These are phyloP conservation scores for Phocides pigmalion DNA, from an alignment of 1,140 invertebrate species.

Conservation along the genomic window DNA sequence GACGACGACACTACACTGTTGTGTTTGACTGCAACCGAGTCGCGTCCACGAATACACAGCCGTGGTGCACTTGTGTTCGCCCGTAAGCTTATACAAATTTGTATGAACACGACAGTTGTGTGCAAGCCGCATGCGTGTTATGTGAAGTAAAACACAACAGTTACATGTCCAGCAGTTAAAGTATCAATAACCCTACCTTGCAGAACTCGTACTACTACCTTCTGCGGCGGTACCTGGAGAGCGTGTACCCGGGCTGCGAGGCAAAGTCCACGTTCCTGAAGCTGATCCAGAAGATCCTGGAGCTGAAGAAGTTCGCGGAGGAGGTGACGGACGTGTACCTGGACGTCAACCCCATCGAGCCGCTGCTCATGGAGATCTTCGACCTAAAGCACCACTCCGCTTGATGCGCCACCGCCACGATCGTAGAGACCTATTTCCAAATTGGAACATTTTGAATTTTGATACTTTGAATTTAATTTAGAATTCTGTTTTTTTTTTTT, in stretches of 20 bases:
- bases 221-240: slow-evolving; percentile 93
- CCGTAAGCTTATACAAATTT: too few species aligned
- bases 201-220: slow-evolving; percentile 96
- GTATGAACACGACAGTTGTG: too few species aligned
- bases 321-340: slow-evolving; percentile 94
- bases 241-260: slow-evolving; percentile 92
- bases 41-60: too few species aligned
- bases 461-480: too few species aligned
- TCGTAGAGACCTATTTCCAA: background rate
- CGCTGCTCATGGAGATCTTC: slow-evolving; percentile 96
- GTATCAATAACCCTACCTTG: slow-evolving; percentile 44
- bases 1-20: too few species aligned
- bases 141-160: too few species aligned
- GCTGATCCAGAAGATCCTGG: slow-evolving; percentile 94
- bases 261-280: slow-evolving; percentile 93
- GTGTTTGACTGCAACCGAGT: too few species aligned
- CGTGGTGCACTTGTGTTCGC: too few species aligned
- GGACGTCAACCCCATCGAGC: slow-evolving; percentile 96
- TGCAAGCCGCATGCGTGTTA: too few species aligned
- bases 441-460: too few species aligned
- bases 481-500: too few species aligned
- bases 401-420: slow-evolving; percentile 10
- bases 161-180: too few species aligned
- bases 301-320: slow-evolving; percentile 93
- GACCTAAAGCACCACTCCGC: slow-evolving; percentile 88